Base-by-base conservation (phyloP, 2,797 vertebrate species). In the Oreochromis grahami region DNA sequence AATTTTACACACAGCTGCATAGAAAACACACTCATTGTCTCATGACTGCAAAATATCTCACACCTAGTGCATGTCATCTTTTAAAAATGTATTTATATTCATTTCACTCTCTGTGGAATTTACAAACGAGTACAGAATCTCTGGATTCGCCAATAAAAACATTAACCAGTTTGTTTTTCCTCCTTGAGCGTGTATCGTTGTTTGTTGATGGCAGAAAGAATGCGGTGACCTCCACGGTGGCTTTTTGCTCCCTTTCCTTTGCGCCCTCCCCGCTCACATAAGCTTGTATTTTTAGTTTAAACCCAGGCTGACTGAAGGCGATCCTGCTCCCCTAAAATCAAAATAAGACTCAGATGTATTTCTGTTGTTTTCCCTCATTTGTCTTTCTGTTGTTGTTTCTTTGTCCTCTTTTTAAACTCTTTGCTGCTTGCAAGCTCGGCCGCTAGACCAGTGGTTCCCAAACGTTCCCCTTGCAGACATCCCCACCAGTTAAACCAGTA, bases 101-200 rank as follows among this genome's bases (percentile, higher is more conserved):
- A 95, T 96, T 97, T 96, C 96, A 96, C 95, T 36, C 65, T 72
- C 81, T 77, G 95, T 96, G 96, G 95, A 94, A 95, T 95, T 95
- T 93, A 92, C 83, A 86, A 88, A 79, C 52, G 0, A 92, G 85
- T 93, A 88, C 92, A 93, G 95, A 95, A 95, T 96, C 95, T 94
- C 90, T 95, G 91, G 95, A 95, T 96, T 97, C 93, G 82, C 90
- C 91, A 96, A 94, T 96, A 95, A 95, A 96, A 91, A 83, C 85
- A 94, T 89, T 77, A 95, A 94, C 78, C 88, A 93, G 90, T 92
- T 91, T 91, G 82, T 93, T 93, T 77, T 91, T 81, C 21, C 58
- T 91, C 29, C 13, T 78, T 65, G 90, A 72, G 80, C 85, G 88
- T 92, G 81, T 91, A 83, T 93, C 77, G 26, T 85, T 65, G 81